Evolutionary conservation across 2,113 vertebrate genomes (phyloP).

Genomic region (Leucosticte australis): DNA sequence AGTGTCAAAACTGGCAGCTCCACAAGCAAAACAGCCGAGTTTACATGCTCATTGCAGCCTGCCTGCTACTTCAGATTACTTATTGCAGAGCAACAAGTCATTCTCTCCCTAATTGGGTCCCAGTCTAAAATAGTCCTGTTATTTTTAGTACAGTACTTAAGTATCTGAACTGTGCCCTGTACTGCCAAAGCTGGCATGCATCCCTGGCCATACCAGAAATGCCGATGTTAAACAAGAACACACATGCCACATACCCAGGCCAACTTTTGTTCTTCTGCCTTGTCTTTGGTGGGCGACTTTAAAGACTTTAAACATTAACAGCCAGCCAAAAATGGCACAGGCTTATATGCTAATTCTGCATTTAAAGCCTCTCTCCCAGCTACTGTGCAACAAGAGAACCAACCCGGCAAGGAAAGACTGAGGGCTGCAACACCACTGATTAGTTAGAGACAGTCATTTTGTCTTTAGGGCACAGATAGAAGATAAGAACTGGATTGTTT

Average conservation of each 20-base stretch:
- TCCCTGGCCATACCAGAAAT: constrained; percentile 37
- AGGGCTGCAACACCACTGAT: background rate
- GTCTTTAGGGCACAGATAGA: background rate
- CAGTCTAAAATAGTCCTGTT: constrained; percentile 65
- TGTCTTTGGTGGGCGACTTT: background rate
- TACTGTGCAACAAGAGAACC: background rate
- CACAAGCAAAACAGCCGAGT: background rate
- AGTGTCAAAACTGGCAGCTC: background rate
- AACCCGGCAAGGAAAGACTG: background rate
- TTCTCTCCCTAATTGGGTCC: constrained; percentile 61
- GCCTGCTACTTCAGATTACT: constrained; percentile 45
- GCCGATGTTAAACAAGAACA: constrained; percentile 59
- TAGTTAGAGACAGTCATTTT: background rate
- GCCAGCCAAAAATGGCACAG: background rate
- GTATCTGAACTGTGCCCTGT: constrained; percentile 64
- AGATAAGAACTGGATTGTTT: background rate
- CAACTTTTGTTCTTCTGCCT: background rate
- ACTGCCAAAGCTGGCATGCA: constrained; percentile 23
- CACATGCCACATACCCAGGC: constrained; percentile 41
- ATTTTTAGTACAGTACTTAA: constrained; percentile 74
- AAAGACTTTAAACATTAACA: constrained; percentile 9
- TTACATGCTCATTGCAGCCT: background rate
- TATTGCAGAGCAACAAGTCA: constrained; percentile 57
- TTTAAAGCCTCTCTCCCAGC: constrained; percentile 24
- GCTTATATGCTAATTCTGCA: background rate